phyloP scores from a whole-genome alignment of 2,113 vertebrate species.

The Macaca mulatta region DNA sequence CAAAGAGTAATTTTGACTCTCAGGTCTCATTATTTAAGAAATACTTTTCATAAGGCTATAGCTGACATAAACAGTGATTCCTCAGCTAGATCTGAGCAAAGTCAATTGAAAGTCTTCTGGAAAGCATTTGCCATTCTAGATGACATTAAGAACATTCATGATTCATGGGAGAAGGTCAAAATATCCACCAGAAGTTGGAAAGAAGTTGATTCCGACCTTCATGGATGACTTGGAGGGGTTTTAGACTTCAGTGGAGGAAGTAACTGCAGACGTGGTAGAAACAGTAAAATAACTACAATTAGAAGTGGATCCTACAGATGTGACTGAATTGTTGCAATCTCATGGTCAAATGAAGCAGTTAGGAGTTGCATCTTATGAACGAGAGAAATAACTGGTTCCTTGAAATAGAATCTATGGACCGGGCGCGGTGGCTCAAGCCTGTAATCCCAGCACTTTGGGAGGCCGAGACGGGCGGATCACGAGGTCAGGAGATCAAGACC shows the following conservation, averaged over 20 bases:
- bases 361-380: neutral
- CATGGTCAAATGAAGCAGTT: neutral
- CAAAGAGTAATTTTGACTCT: neutral
- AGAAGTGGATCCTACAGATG: neutral
- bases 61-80: neutral
- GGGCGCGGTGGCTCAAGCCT: too few species aligned
- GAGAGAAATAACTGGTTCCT: neutral
- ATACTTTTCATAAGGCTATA: neutral
- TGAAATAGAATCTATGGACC: neutral
- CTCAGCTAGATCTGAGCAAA: neutral
- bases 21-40: neutral
- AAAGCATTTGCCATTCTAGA: neutral
- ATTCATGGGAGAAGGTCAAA: neutral
- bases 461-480: too few species aligned
- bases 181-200: neutral
- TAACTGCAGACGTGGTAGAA: neutral
- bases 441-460: too few species aligned
- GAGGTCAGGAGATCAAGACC: too few species aligned
- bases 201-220: neutral
- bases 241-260: neutral
- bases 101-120: neutral
- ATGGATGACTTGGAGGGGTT: neutral
- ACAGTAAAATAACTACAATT: neutral
- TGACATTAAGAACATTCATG: neutral
- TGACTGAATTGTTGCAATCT: neutral